Evolutionary conservation across 2,797 vertebrate species (phyloP), one percentile per base, ranked within the genome.

Genomic region (Mycteria americana): DNA sequence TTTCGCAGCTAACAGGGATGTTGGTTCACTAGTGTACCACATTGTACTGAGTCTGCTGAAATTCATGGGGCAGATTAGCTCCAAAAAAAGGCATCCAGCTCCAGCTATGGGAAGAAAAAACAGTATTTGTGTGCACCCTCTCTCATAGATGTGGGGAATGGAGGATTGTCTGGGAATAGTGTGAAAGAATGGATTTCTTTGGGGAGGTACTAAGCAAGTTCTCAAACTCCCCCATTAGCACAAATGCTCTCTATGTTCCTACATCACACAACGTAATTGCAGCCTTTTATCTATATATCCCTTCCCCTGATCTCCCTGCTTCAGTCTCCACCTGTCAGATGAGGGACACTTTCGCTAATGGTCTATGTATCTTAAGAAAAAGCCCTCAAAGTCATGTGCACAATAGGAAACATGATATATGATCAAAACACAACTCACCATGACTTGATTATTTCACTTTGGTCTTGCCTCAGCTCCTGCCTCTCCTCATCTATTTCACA

Each of bases 91-190:
- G 19, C 35, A 83, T 51, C 30, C 33, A 54, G 16, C 14, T 75
- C 45, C 28, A 68, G 0, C 11, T 10, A 2, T 6, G 7, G 35
- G 53, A 89, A 77, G 12, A 48, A 76, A 93, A 77, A 25, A 0
- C 4, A 56, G 7, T 31, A 18, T 78, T 54, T 54, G 5, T 56
- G 23, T 31, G 45, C 39, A 30, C 39, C 9, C 24, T 45, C 37
- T 78, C 50, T 83, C 56, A 70, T 1, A 62, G 70, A 35, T 0
- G 0, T 14, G 6, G 16, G 13, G 13, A 88, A 7, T 4, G 7
- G 12, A 86, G 33, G 69, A 73, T 25, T 59, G 35, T 53, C 57
- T 84, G 65, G 63, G 92, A 78, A 62, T 1, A 35, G 7, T 16
- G 13, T 31, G 39, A 33, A 45, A 50, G 51, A 67, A 53, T 23